phyloP scores from a whole-genome alignment of 2,797 vertebrate genomes.

The Cynodonichthys magdalenae region DNA sequence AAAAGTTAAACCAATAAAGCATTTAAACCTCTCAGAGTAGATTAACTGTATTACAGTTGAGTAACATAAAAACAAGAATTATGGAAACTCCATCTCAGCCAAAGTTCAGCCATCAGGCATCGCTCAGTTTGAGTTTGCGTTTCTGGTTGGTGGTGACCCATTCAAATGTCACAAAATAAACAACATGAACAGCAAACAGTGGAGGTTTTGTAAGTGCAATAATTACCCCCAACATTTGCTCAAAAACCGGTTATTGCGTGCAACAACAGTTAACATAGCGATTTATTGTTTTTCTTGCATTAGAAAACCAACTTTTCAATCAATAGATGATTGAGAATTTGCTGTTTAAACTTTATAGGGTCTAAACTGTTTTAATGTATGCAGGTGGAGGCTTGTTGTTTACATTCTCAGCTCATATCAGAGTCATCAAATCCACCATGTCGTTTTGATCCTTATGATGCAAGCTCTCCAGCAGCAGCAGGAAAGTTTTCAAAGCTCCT shows the following conservation, averaged over 20 bases:
- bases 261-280: neutral
- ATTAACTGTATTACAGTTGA: neutral
- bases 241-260: neutral
- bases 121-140: constrained; percentile 10
- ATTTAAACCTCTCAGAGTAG: neutral
- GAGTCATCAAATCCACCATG: neutral
- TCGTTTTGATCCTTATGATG: constrained; percentile 11
- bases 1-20: neutral
- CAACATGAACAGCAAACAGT: constrained; percentile 6
- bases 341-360: neutral
- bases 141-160: constrained; percentile 4
- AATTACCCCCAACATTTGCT: neutral
- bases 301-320: neutral
- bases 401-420: neutral
- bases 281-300: neutral
- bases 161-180: constrained; percentile 22
- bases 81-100: neutral
- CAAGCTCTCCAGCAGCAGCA: constrained; percentile 33
- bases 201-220: neutral
- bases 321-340: neutral
- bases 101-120: constrained; percentile 9
- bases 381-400: neutral
- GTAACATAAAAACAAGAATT: constrained; percentile 4
- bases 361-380: too few species aligned
- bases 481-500: constrained; percentile 44